Evolutionary conservation across 2,888 invertebrate species (phyloP).

Genomic region (Autographa pulchrina): DNA sequence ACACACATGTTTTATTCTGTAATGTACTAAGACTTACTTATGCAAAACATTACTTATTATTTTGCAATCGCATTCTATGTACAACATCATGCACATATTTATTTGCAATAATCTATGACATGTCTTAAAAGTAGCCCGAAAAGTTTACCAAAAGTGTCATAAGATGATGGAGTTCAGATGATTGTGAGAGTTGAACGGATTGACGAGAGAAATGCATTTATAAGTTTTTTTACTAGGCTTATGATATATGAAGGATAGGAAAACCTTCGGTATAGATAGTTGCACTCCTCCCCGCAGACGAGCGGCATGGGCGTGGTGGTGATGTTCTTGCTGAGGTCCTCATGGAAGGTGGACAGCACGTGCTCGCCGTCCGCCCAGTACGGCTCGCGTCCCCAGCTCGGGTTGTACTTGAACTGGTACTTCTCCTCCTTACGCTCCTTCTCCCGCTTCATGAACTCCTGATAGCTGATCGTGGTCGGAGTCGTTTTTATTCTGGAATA

Average conservation of each 20-base stretch:
- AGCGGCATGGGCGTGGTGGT: constrained; percentile 46
- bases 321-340: background rate
- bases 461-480: background rate
- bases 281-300: constrained; percentile 65
- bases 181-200: background rate
- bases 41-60: no score
- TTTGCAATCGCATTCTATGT: no score
- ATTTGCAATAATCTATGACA: no score
- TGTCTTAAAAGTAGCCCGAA: no score
- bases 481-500: background rate
- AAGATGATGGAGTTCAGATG: background rate
- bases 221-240: background rate
- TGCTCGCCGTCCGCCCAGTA: constrained; percentile 32
- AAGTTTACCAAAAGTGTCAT: no score
- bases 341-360: background rate
- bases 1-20: constrained; percentile 14
- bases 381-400: constrained; percentile 35
- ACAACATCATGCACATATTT: no score
- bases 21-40: background rate
- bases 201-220: no score
- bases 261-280: constrained; percentile 51
- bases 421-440: rapidly evolving
- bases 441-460: background rate
- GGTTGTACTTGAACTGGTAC: constrained; percentile 9
- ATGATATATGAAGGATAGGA: background rate